These are phyloP conservation scores for Melanotaenia trifasciata DNA, from an alignment of 2,797 vertebrate species.

Conservation along the genomic window DNA sequence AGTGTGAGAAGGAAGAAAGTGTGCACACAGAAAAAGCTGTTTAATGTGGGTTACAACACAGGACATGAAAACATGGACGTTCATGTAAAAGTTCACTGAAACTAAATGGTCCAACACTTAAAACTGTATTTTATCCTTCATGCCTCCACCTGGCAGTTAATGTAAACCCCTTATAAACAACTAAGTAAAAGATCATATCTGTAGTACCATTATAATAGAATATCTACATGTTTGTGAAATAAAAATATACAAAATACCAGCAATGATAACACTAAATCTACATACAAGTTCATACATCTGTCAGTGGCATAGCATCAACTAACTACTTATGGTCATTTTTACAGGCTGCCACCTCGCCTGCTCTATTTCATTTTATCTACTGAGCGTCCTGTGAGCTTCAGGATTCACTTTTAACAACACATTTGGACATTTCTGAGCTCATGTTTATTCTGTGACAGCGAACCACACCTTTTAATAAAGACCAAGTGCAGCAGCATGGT, in stretches of 20 bases:
- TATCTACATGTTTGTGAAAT: neutral
- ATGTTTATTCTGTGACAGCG: constrained; percentile 19
- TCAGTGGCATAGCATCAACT: neutral
- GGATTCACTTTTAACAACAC: neutral
- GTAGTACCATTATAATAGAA: neutral
- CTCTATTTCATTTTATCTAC: neutral
- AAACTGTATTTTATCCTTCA: neutral
- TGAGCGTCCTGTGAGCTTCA: neutral
- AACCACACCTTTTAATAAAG: constrained; percentile 49
- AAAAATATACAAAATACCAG: neutral
- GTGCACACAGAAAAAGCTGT: neutral
- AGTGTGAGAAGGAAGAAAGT: neutral
- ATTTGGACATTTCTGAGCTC: constrained; percentile 3
- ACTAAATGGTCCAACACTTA: constrained; percentile 4
- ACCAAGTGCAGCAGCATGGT: constrained; percentile 42
- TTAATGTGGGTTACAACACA: constrained; percentile 9
- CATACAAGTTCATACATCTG: constrained; percentile 16
- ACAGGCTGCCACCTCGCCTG: neutral
- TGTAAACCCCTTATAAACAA: constrained; percentile 2
- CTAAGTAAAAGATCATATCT: neutral
- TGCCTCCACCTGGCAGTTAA: neutral
- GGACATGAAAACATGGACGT: neutral
- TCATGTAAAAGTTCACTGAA: neutral
- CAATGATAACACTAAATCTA: neutral
- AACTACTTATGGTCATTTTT: neutral